Base-by-base conservation (phyloP, 2,113 vertebrate genomes). In the Capricornis sumatraensis region DNA sequence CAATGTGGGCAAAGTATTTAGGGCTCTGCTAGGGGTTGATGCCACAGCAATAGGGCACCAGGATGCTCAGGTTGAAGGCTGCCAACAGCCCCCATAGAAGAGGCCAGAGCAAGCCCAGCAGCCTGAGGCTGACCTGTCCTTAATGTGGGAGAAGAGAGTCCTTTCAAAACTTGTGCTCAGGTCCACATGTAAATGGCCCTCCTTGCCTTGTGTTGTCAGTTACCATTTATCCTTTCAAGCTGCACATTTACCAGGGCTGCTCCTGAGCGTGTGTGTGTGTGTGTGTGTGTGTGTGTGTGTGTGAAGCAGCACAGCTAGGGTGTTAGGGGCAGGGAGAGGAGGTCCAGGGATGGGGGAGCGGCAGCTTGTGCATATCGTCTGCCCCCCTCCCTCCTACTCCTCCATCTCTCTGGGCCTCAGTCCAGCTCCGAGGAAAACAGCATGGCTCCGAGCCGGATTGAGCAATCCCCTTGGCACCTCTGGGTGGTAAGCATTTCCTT, bases 281-380 rank as follows among this genome's bases (percentile, higher is more conserved):
- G 33, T n/a, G 62, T 67, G 33, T 67, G 33, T n/a, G 30, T n/a
- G 62, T 30, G 60, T 67, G 64, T 21, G n/a, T 67, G 17, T 36
- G 2, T 36, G n/a, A 57, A 57, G 55, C 55, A 23, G 23, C 45
- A 47, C 45, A 47, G 45, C 45, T 11, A 47, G 45, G 62, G 10
- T 33, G 28, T 36, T 52, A 2, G 33, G n/a, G 30, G 21, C 55
- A 86, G 53, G 45, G 60, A 58, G 14, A 76, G 58, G 36, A n/a
- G 17, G 1, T 47, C 57, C n/a, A 3, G 14, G 78, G 53, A 30
- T 10, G 28, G 1, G 0, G 27, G 76, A 0, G 0, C 30, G 21
- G 16, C 40, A 43, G n/a, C 27, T 71, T 50, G 21, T 40, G 4
- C 2, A 21, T 78, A 21, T 67, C n/a, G 2, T 81, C 45, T 81